Conservation (phyloP, 1,140 invertebrate species). For the Metaphire vulgaris region DNA sequence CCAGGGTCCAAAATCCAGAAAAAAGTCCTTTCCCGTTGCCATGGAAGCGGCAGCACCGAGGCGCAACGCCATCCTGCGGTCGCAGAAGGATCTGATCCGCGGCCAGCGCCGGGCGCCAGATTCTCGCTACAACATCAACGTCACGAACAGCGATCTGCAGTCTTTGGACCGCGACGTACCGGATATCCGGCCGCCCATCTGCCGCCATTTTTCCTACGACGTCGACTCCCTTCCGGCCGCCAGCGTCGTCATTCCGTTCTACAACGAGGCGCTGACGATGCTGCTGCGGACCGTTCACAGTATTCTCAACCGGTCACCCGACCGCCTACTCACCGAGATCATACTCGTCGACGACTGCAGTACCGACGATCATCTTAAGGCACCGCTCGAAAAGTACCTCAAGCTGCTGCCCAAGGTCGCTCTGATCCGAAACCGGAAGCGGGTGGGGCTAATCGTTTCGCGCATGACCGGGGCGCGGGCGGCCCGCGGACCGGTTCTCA, state of each 20-base stretch:
- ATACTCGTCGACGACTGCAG: slow-evolving; percentile 88
- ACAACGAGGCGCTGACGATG: slow-evolving; percentile 87
- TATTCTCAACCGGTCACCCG: slow-evolving; percentile 74
- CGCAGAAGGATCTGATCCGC: slow-evolving; percentile 13
- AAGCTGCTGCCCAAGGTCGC: slow-evolving; percentile 55
- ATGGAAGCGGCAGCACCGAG: neutral
- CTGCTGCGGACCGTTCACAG: slow-evolving; percentile 81
- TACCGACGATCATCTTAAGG: slow-evolving; percentile 57
- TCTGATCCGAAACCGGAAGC: slow-evolving; percentile 60
- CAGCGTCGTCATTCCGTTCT: slow-evolving; percentile 88
- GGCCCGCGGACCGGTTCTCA: slow-evolving; percentile 77
- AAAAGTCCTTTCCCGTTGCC: neutral
- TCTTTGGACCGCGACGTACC: slow-evolving; percentile 66
- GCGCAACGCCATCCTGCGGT: neutral
- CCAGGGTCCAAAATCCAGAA: neutral
- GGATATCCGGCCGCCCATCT: slow-evolving; percentile 63
- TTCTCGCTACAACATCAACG: slow-evolving; percentile 62
- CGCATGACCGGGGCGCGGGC: slow-evolving; percentile 72
- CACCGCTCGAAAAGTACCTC: slow-evolving; percentile 60
- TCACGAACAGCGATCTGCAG: slow-evolving; percentile 84
- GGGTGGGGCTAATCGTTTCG: slow-evolving; percentile 85
- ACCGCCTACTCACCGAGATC: slow-evolving; percentile 74
- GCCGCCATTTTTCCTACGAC: slow-evolving; percentile 23
- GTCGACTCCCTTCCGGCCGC: slow-evolving; percentile 62
- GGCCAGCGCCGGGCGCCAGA: slow-evolving; percentile 21